Conservation (phyloP, 1,140 invertebrate genomes). For the Drosophila auraria region DNA sequence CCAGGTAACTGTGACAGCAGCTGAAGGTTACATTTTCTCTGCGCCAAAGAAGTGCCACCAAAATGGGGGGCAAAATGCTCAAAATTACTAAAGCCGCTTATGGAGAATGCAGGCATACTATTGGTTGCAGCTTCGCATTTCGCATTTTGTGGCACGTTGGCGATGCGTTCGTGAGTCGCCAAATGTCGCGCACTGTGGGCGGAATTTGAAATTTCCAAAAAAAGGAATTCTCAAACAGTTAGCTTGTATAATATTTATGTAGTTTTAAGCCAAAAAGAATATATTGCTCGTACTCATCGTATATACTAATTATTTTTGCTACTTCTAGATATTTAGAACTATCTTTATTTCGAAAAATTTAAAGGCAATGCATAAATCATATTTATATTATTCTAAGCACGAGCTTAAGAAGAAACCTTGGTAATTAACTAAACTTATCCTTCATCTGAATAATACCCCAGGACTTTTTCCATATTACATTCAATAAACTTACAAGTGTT, state of each 20-base stretch:
- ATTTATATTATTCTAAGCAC: no score
- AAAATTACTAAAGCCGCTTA: conserved; percentile 82
- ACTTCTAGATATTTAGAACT: no score
- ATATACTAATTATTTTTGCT: no score
- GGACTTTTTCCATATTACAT: conserved; percentile 20
- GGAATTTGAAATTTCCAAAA: neutral
- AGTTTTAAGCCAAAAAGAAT: neutral
- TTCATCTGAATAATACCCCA: neutral
- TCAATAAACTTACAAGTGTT: conserved; percentile 37
- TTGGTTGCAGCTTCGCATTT: conserved; percentile 35
- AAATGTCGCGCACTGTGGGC: conserved; percentile 3
- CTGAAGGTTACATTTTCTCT: conserved; percentile 67
- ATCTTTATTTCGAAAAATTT: no score
- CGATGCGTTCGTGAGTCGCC: conserved; percentile 42
- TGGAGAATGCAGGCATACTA: conserved; percentile 38
- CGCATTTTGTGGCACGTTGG: conserved; percentile 28
- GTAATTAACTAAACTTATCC: neutral
- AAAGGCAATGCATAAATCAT: no score
- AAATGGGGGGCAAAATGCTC: conserved; percentile 50
- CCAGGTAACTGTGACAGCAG: conserved; percentile 72
- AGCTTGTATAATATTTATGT: neutral
- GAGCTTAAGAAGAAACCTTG: no score
- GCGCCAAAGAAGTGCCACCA: conserved; percentile 38
- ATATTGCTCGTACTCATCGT: no score
- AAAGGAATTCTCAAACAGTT: neutral